A percentile compares a stretch with the other conserved stretches of the same genome.
Conservation (phyloP, 64 coral and sea anemone genomes). For the Orbicella faveolata region DNA sequence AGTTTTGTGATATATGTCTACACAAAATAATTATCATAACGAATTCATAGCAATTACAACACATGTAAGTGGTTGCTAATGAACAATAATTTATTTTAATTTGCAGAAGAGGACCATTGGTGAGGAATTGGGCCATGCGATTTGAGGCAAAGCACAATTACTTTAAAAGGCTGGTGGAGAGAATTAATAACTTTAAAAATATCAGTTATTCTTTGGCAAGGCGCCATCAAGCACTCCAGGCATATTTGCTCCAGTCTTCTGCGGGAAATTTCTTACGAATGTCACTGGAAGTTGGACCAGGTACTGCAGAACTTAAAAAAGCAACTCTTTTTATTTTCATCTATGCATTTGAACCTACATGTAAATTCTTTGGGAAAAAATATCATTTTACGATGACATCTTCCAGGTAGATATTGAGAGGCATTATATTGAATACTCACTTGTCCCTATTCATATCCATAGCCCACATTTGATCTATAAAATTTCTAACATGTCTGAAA, state of each 20-base stretch:
- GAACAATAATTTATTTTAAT: background rate
- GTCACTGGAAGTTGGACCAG: slow-evolving; percentile 48
- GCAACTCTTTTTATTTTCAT: background rate
- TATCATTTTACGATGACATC: too few relatives aligned
- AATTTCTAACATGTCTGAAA: too few relatives aligned
- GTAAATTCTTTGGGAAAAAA: too few relatives aligned
- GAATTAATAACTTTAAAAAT: slow-evolving; percentile 59
- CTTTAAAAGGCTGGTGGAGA: slow-evolving; percentile 52
- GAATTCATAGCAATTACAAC: too few relatives aligned
- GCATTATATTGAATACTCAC: too few relatives aligned
- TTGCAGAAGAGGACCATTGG: slow-evolving; percentile 52
- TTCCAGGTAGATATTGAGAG: too few relatives aligned
- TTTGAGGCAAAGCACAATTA: too few relatives aligned
- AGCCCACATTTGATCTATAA: too few relatives aligned
- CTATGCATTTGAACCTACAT: too few relatives aligned
- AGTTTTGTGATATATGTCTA: too few relatives aligned
- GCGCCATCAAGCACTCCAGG: slow-evolving; percentile 51
- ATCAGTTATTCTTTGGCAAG: slow-evolving; percentile 45
- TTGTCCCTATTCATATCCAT: too few relatives aligned
- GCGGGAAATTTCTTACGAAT: slow-evolving; percentile 36
- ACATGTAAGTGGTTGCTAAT: background rate
- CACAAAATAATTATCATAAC: background rate
- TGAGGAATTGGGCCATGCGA: slow-evolving; percentile 65
- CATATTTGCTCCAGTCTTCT: slow-evolving; percentile 49
- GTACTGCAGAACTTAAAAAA: background rate